Evolutionary conservation across 2,888 invertebrate genomes (phyloP), one percentile per base, ranked within the genome.

Genomic region (Eurois occulta): DNA sequence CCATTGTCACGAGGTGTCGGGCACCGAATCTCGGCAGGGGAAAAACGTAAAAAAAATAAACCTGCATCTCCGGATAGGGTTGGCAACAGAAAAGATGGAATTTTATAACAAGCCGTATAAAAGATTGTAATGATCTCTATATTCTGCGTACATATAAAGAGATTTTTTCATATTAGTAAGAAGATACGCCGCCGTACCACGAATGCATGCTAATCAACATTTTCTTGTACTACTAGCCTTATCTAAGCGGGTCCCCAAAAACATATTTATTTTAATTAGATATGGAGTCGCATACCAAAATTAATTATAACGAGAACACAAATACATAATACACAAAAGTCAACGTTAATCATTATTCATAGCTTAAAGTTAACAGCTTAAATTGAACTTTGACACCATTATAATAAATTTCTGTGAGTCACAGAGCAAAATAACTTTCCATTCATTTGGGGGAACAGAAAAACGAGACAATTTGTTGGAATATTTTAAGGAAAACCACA

Each of bases 1-100:
- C 91, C 90, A 93, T 92, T 94, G 94, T 94, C 93, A 89, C 92
- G 92, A 94, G 94, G 95, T 94, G 95, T 94, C 92, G 92, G 93
- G 87, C 86, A 86, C 86, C 90, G 87, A 88, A 86, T 89, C 87
- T 87, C 80, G 86, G 87, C 88, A 87, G 86, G 83, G 79, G 83
- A 91, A 94, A 92, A 94, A 90, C 88, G 80, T 77, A 85, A 93
- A 91, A 91, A 93, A 91, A 90, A 87, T 86, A 68, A 68, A 65
- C 75, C 48, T 64, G 68, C 78, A 68, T 78, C 76, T 79, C 75
- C 60, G 68, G 66, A 38, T 80, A 84, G 81, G 85, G 85, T 38
- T 86, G 73, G 76, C 93, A 75, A 28, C 35, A 46, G 10, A 21
- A 46, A 38, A 5, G 2, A 75, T 41, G 10, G 2, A 16, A n/a